Evolutionary conservation across 64 coral and sea anemone genomes (phyloP).

Genomic region (Montipora efflorescens): DNA sequence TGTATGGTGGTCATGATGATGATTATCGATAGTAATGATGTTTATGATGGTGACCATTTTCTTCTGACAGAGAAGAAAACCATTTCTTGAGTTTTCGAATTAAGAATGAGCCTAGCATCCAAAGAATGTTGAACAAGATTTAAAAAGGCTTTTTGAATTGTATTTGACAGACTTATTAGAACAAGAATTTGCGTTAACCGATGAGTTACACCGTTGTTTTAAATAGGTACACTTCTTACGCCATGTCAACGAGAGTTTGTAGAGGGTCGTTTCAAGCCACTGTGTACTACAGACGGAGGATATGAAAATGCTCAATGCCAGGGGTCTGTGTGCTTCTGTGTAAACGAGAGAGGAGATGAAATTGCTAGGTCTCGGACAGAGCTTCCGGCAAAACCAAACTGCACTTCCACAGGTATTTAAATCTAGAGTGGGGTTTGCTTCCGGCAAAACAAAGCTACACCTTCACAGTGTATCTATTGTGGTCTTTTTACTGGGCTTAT

Average conservation of each 20-base stretch:
- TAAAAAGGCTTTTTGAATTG: background rate
- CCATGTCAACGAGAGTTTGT: conserved; percentile 67
- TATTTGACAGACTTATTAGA: background rate
- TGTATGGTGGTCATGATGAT: background rate
- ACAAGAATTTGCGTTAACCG: no score
- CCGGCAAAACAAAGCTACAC: no score
- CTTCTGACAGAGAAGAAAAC: no score
- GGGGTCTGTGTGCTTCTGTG: conserved; percentile 60
- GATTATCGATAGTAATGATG: background rate
- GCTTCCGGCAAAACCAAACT: conserved; percentile 60
- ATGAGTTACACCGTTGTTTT: background rate
- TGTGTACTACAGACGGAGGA: conserved; percentile 53
- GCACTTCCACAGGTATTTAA: conserved; percentile 34
- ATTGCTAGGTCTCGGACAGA: conserved; percentile 52
- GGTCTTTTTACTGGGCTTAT: no score
- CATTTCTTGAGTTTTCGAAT: background rate
- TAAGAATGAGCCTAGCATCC: background rate
- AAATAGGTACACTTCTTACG: conserved; percentile 16
- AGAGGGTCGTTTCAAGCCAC: conserved; percentile 54
- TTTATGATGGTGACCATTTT: background rate
- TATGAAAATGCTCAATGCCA: conserved; percentile 64
- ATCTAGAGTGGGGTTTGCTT: no score
- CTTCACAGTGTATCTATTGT: no score
- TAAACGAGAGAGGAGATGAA: conserved; percentile 65
- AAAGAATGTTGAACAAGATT: no score